Conservation (phyloP, 64 coral and sea anemone genomes). For the Montipora sp. region DNA sequence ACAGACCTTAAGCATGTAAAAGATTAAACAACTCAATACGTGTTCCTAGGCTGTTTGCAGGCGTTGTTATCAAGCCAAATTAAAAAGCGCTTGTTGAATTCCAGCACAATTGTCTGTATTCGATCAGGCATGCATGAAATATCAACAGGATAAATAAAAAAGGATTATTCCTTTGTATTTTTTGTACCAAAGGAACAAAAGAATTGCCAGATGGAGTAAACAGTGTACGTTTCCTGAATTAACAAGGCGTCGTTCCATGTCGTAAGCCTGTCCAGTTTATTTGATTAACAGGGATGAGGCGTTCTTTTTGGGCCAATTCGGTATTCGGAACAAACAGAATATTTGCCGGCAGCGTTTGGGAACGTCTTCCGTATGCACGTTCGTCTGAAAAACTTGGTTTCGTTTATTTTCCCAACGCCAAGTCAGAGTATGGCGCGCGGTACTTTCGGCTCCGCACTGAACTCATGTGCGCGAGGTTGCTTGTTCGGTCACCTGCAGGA, state of each 20-base stretch:
- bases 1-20: not conserved
- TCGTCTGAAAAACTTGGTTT: no score
- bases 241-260: not conserved
- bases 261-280: not conserved
- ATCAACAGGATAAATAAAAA: constrained; percentile 10
- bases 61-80: constrained; percentile 8
- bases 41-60: constrained; percentile 1
- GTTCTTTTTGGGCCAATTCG: no score
- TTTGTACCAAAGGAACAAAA: constrained; percentile 8
- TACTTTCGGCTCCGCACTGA: no score
- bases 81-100: not conserved
- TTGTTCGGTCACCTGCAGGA: no score
- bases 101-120: not conserved
- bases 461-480: no score
- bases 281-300: no score
- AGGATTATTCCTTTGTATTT: constrained; percentile 35
- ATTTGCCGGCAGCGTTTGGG: no score
- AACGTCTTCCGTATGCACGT: no score
- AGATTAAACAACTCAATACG: not conserved
- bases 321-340: no score
- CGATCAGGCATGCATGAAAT: not conserved
- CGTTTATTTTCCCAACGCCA: no score
- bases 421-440: no score
- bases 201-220: not conserved
- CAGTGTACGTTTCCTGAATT: not conserved